A percentile compares a stretch with the other conserved stretches of the same genome.
phyloP scores from a whole-genome alignment of 1,140 invertebrate genomes.

The Theocolax elegans region DNA sequence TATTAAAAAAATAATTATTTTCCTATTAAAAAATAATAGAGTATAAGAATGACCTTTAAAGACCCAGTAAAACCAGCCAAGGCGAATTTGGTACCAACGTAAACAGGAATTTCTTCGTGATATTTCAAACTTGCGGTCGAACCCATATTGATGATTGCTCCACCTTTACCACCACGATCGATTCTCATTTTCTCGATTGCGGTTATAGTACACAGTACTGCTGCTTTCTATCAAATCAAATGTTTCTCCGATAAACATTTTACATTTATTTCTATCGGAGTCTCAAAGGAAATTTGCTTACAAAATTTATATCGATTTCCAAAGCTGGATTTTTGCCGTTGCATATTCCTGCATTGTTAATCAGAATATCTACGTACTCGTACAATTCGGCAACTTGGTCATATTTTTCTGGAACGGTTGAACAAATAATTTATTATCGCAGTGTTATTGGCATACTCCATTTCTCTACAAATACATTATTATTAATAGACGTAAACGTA shows the following conservation, averaged over 20 bases:
- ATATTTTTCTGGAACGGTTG: constrained; percentile 53
- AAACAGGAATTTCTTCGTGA: constrained; percentile 69
- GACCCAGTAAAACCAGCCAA: constrained; percentile 60
- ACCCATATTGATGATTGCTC: constrained; percentile 71
- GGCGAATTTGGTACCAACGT: constrained; percentile 74
- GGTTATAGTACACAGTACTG: constrained; percentile 39
- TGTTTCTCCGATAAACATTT: not conserved
- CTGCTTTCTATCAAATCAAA: constrained; percentile 42
- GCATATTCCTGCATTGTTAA: constrained; percentile 73
- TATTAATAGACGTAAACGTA: constrained; percentile 22
- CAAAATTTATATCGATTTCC: constrained; percentile 65
- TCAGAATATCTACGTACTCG: constrained; percentile 71
- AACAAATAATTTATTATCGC: no score
- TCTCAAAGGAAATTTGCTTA: constrained; percentile 46
- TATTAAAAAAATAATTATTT: no score
- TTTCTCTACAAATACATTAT: not conserved
- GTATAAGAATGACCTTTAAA: constrained; percentile 46
- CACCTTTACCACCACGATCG: constrained; percentile 69
- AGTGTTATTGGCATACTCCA: no score
- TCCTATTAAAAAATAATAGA: no score
- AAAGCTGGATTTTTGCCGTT: constrained; percentile 66
- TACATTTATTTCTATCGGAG: not conserved
- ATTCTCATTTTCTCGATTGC: constrained; percentile 66
- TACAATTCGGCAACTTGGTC: constrained; percentile 59
- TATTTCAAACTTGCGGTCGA: constrained; percentile 70